Evolutionary conservation across 1,140 invertebrate species (phyloP), one percentile per base, ranked within the genome.

Genomic region (Eciton burchellii): DNA sequence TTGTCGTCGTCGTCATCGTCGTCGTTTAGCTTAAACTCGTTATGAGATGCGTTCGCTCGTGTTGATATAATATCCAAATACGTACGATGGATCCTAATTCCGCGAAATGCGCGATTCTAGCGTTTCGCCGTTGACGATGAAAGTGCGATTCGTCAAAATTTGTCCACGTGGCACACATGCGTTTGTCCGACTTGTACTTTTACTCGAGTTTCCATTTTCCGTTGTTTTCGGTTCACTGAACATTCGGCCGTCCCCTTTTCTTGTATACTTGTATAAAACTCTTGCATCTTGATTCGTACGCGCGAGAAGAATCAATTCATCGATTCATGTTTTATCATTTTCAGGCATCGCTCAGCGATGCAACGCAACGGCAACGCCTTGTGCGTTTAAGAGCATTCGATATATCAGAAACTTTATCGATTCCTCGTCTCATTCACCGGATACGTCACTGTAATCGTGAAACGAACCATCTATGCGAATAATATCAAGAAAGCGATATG

Each of bases 211-310:
- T 76, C 74, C 21, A 52, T 76, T 16, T 72, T 72, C 63, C 26
- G 84, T 68, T 63, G 63, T 76, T 87, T 83, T 88, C 79, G 82
- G 84, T 89, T 84, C 86, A 84, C 84, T 84, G 86, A 89, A 86
- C 84, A 79, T n/a, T n/a, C 57, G 57, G 45, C 60, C 70, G 21
- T 76, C 29, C 68, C 52, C 24, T 45, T 82, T 45, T 26, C 71
- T 12, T 35, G 35, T 62, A 82, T n/a, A n/a, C n/a, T n/a, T n/a
- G n/a, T n/a, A 62, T 47, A 49, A 74, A 74, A 62, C 43, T 45
- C 73, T 63, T 14, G 52, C 60, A 35, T 85, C 60, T 85, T 76
- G 54, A 82, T 76, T 60, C 63, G 47, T 60, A 74, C 52, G 70
- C 16, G 43, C 52, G 41, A 63, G 60, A 72, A n/a, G n/a, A n/a